Evolutionary conservation across 2,797 vertebrate species (phyloP), one percentile per base, ranked within the genome.

Genomic region (Capromys pilorides): DNA sequence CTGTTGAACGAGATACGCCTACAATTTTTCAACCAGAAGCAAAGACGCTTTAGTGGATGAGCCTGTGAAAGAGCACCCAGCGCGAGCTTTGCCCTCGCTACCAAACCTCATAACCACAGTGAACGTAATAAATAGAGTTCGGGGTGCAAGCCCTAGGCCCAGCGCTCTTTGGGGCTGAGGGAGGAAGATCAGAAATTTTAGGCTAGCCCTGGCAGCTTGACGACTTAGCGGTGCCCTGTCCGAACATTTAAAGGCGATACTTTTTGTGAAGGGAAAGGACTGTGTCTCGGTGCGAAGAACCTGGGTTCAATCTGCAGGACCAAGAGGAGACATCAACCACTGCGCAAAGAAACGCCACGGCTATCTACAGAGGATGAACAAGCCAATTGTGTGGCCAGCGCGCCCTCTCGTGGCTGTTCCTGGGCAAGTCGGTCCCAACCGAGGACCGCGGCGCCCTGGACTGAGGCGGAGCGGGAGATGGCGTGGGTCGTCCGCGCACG

Each of bases 371-470:
- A 19, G 1, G 5, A 71, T 41, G 1, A 57, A 16, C 51, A 66
- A 57, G 39, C 57, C 49, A 88, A 94, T 73, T 1, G 6, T 59
- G 9, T 85, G 39, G 41, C 45, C 14, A 11, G 75, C 0, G 88
- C 83, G 59, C 93, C 94, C 95, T 93, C 95, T 96, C 69, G 93
- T 97, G 97, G 85, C 80, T 31, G 82, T 78, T 59, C 24, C 49
- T 28, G 85, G 28, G 5, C 49, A 75, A 80, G 22, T 5, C 0
- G 0, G 3, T 36, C 36, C 28, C 28, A 28, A n/a, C 16, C 31
- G 19, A 41, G 5, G 0, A 31, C 18, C 3, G 62, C 3, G 9
- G 66, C 1, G 18, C 66, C 19, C 33, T 7, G 33, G 18, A 33
- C 33, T 10, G 9, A 54, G 13, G 24, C n/a, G 73, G 49, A 54